phyloP scores from a whole-genome alignment of 2,888 invertebrate species.

The Drosophila antonietae region DNA sequence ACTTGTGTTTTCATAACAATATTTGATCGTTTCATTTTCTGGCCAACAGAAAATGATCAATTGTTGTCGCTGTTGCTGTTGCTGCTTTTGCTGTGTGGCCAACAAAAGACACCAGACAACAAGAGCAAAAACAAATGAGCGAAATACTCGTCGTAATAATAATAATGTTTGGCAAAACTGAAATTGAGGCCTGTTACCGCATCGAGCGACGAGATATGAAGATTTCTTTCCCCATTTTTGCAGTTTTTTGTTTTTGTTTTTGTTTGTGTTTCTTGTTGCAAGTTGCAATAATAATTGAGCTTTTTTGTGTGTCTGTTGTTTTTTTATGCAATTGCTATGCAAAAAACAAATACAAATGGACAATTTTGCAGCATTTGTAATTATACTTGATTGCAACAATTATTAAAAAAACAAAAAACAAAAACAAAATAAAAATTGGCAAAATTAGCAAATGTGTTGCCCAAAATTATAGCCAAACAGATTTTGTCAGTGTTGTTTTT shows the following conservation, averaged over 20 bases:
- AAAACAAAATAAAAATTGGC: conserved; percentile 29
- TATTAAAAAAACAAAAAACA: conserved; percentile 48
- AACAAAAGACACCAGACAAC: conserved; percentile 2
- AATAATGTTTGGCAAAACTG: conserved; percentile 69
- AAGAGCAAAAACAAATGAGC: conserved; percentile 39
- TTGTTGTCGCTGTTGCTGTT: conserved; percentile 38
- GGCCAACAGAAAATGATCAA: conserved; percentile 60
- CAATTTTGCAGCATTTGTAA: conserved; percentile 68
- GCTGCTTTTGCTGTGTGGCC: conserved; percentile 9
- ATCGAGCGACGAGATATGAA: conserved; percentile 59
- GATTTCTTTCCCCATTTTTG: conserved; percentile 36
- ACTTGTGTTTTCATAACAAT: conserved; percentile 38
- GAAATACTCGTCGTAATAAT: conserved; percentile 65
- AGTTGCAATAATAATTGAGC: conserved; percentile 74
- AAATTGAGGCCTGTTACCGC: conserved; percentile 76
- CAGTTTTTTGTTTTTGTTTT: conserved; percentile 8
- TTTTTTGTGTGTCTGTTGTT: conserved; percentile 48
- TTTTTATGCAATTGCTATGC: conserved; percentile 72
- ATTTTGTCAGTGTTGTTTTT: not conserved
- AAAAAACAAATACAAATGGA: conserved; percentile 65
- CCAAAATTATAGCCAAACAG: conserved; percentile 28
- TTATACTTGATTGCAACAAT: conserved; percentile 77
- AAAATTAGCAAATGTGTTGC: conserved; percentile 44
- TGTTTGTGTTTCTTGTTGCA: conserved; percentile 40
- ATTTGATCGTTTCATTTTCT: conserved; percentile 33